phyloP scores from a whole-genome alignment of 1,140 invertebrate species.

The Drosophila pseudoananassae region DNA sequence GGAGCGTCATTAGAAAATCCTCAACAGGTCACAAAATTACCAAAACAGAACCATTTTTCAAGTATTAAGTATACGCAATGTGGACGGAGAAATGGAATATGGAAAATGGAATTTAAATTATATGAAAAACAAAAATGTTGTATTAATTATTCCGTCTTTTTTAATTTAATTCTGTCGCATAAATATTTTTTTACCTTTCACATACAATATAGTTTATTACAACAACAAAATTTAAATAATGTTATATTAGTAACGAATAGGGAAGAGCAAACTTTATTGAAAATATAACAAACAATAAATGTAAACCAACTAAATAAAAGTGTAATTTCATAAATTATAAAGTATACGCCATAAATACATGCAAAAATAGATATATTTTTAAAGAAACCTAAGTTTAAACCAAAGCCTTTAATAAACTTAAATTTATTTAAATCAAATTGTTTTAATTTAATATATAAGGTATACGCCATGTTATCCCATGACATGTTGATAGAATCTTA shows the following conservation, averaged over 20 bases:
- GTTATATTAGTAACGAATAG: too few relatives aligned
- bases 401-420: too few relatives aligned
- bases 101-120: neutral
- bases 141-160: too few relatives aligned
- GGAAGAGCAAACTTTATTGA: too few relatives aligned
- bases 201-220: too few relatives aligned
- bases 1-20: slow-evolving; percentile 66
- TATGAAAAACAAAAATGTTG: neutral
- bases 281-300: neutral
- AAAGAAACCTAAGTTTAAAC: too few relatives aligned
- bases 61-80: slow-evolving; percentile 28
- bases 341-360: neutral
- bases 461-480: neutral
- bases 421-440: too few relatives aligned
- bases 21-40: slow-evolving; percentile 45
- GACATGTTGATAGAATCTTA: neutral
- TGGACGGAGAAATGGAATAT: slow-evolving; percentile 5
- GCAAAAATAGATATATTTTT: neutral
- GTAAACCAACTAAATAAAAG: neutral
- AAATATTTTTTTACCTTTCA: too few relatives aligned
- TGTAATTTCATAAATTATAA: neutral
- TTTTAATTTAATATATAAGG: neutral
- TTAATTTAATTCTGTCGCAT: too few relatives aligned
- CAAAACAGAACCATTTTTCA: slow-evolving; percentile 12
- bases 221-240: too few relatives aligned